Percentiles rank a stretch among this genome's conserved stretches.
Conservation (phyloP, 2,888 invertebrate species). For the Brenthis daphne region DNA sequence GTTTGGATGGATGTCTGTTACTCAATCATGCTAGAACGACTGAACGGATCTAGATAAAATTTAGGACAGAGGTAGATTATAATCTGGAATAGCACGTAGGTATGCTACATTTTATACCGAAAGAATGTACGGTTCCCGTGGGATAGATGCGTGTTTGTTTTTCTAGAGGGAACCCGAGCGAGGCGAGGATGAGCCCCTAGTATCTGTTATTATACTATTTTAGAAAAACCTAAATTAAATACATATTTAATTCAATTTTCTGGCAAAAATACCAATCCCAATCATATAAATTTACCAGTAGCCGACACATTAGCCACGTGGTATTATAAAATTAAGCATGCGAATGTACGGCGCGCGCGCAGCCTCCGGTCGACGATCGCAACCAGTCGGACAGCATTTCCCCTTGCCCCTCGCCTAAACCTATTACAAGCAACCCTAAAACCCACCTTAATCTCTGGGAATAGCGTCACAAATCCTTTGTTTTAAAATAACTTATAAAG, state of each 20-base stretch:
- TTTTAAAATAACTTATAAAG: conserved; percentile 41
- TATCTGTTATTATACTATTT: background rate
- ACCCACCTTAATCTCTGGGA: conserved; percentile 42
- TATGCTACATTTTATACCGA: no score
- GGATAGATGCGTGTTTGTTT: no score
- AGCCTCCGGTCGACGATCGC: conserved; percentile 81
- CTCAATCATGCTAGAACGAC: no score
- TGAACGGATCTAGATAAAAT: no score
- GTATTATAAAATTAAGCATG: conserved; percentile 41
- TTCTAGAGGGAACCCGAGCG: no score
- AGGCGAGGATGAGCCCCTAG: no score
- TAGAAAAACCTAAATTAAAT: background rate
- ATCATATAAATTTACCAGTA: conserved; percentile 16
- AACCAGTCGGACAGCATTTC: conserved; percentile 77
- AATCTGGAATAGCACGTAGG: no score
- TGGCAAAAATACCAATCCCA: no score
- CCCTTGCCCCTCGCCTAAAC: conserved; percentile 65
- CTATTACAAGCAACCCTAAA: conserved; percentile 50
- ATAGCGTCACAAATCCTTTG: conserved; percentile 43
- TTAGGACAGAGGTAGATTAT: no score
- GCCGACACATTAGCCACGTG: conserved; percentile 41
- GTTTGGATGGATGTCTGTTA: no score
- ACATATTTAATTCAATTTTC: no score
- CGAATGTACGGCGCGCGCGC: conserved; percentile 66
- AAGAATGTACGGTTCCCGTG: no score